Evolutionary conservation across 2,888 invertebrate genomes (phyloP), one percentile per base, ranked within the genome.

Genomic region (Gisinianus flammeolus): DNA sequence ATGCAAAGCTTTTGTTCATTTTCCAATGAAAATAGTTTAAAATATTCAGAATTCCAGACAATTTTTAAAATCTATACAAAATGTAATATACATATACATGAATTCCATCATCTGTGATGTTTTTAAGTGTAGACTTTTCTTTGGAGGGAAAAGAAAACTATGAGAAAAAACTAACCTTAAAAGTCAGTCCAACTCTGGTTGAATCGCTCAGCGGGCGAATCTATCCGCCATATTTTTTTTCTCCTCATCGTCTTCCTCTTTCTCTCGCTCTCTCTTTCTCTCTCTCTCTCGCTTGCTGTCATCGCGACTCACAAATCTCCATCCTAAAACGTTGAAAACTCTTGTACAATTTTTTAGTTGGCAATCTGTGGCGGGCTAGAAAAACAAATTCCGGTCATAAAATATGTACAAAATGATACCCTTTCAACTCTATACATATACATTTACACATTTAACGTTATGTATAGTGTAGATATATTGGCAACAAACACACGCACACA

Each of bases 371-470:
- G 72, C 30, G 33, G 58, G 26, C 56, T 72, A 31, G 26, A 58
- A 72, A 56, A 72, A 72, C 72, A 72, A 72, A n/a, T 72, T 62
- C 28, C 6, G 31, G n/a, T 58, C 72, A 72, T 72, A 72, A 72
- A 72, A 62, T 35, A 19, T 22, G n/a, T n/a, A 66, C 19, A 3
- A 30, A 8, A 26, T 22, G n/a, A n/a, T n/a, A n/a, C n/a, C n/a
- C n/a, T n/a, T n/a, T n/a, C n/a, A n/a, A n/a, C n/a, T n/a, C n/a
- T n/a, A n/a, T n/a, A 5, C 66, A 31, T 28, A 30, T 5, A 26
- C 64, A 64, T 64, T 24, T 26, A 8, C 28, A 64, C 24, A 64
- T 12, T 16, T 16, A 64, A 10, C 6, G 3, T 19, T 3, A 19
- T 4, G n/a, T 28, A 64, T 28, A 64, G 28, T 26, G 26, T 26